These are phyloP conservation scores for Chymomyza caudatula DNA, from an alignment of 2,888 invertebrate species.

Conservation along the genomic window DNA sequence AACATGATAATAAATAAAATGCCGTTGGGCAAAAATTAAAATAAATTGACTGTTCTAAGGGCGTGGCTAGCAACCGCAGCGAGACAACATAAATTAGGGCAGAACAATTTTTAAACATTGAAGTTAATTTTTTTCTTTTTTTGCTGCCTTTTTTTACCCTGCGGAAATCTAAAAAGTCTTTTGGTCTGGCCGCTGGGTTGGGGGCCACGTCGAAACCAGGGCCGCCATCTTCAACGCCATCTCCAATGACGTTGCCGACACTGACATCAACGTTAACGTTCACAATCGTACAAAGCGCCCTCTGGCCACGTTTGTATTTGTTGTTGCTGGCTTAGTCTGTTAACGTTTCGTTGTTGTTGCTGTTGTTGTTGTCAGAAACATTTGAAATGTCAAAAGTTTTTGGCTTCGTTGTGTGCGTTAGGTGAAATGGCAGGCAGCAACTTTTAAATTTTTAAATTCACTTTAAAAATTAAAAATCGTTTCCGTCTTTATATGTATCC, in stretches of 20 bases:
- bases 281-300: constrained; percentile 40
- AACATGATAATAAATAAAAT: constrained; percentile 71
- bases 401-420: constrained; percentile 16
- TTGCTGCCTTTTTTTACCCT: constrained; percentile 35
- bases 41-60: constrained; percentile 67
- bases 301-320: constrained; percentile 57
- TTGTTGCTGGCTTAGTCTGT: constrained; percentile 30
- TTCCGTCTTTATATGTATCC: neutral
- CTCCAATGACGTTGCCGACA: neutral
- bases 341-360: constrained; percentile 39
- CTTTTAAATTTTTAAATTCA: constrained; percentile 68
- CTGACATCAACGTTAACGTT: constrained; percentile 42
- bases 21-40: constrained; percentile 70
- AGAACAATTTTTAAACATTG: constrained; percentile 40
- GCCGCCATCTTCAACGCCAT: constrained; percentile 5
- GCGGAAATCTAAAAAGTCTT: constrained; percentile 65
- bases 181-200: constrained; percentile 18
- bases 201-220: constrained; percentile 8
- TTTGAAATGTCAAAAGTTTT: constrained; percentile 70
- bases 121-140: constrained; percentile 14
- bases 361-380: constrained; percentile 63
- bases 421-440: constrained; percentile 21
- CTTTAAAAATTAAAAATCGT: constrained; percentile 58
- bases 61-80: constrained; percentile 37
- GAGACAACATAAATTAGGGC: constrained; percentile 39